A percentile compares a stretch with the other conserved stretches of the same genome.
These are phyloP conservation scores for Lutraria lutraria DNA, from an alignment of 2,888 invertebrate species.

Conservation along the genomic window DNA sequence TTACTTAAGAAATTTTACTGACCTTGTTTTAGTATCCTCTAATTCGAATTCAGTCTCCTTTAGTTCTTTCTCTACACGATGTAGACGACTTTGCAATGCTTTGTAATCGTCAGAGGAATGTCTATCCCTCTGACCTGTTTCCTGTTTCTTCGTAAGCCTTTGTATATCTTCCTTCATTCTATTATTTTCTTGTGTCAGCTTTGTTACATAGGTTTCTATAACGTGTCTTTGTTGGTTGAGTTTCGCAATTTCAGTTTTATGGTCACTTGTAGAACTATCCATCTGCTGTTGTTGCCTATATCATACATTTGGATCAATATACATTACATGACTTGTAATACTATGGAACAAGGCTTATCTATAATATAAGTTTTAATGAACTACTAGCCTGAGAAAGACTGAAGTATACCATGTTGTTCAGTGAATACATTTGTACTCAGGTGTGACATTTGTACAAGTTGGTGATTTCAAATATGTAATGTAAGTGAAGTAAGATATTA, in stretches of 20 bases:
- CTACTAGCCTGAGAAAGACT: too few species aligned
- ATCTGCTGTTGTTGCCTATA: neutral
- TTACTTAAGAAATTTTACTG: too few species aligned
- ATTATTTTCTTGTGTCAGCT: neutral
- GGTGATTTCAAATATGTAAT: too few species aligned
- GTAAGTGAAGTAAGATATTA: too few species aligned
- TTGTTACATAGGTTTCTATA: neutral
- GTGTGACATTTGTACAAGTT: too few species aligned
- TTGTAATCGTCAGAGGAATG: neutral
- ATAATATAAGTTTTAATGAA: too few species aligned
- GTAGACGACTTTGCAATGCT: neutral
- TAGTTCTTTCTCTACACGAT: neutral
- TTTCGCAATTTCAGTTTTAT: neutral
- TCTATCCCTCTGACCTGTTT: neutral
- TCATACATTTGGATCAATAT: neutral
- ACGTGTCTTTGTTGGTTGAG: neutral
- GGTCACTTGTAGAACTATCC: neutral
- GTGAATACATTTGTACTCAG: too few species aligned
- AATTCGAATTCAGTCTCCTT: neutral
- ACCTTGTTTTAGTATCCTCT: constrained; percentile 27
- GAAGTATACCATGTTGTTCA: too few species aligned
- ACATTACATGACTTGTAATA: too few species aligned
- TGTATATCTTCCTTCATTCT: neutral
- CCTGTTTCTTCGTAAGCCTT: neutral
- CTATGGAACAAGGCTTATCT: too few species aligned